Conservation (phyloP, 2,113 vertebrate genomes). For the Colinus virginianus region DNA sequence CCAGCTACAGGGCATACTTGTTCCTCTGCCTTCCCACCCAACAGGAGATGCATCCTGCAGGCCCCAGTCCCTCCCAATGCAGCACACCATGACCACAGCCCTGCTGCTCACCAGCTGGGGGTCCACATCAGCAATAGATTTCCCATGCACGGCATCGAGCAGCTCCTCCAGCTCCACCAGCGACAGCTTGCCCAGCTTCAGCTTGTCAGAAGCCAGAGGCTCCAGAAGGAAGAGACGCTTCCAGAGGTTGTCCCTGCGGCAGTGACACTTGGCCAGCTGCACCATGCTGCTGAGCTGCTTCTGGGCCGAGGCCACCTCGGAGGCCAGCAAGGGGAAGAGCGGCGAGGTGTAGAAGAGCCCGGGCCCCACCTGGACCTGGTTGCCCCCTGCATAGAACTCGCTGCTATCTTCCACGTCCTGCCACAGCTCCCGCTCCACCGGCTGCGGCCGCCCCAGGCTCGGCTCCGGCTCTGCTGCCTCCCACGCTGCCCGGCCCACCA, state of each 20-base stretch:
- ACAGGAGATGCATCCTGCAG: background rate
- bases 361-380: conserved; percentile 56
- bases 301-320: conserved; percentile 88
- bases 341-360: conserved; percentile 84
- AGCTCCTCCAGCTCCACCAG: conserved; percentile 95
- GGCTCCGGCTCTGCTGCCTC: conserved; percentile 62
- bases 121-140: conserved; percentile 92
- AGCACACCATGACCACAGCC: background rate
- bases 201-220: conserved; percentile 90
- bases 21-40: background rate
- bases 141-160: conserved; percentile 90
- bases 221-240: conserved; percentile 95
- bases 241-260: conserved; percentile 96
- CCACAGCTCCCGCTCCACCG: conserved; percentile 79
- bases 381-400: conserved; percentile 76
- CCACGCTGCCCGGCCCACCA: conserved; percentile 54
- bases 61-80: background rate
- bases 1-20: background rate
- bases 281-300: conserved; percentile 90
- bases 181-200: conserved; percentile 90
- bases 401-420: conserved; percentile 78
- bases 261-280: conserved; percentile 94
- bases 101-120: conserved; percentile 89
- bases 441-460: conserved; percentile 4
- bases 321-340: conserved; percentile 89